A percentile compares a stretch with the other conserved stretches of the same genome.
Evolutionary conservation across 1,140 invertebrate genomes (phyloP).

Genomic region (Caenorhabditis tropicalis): DNA sequence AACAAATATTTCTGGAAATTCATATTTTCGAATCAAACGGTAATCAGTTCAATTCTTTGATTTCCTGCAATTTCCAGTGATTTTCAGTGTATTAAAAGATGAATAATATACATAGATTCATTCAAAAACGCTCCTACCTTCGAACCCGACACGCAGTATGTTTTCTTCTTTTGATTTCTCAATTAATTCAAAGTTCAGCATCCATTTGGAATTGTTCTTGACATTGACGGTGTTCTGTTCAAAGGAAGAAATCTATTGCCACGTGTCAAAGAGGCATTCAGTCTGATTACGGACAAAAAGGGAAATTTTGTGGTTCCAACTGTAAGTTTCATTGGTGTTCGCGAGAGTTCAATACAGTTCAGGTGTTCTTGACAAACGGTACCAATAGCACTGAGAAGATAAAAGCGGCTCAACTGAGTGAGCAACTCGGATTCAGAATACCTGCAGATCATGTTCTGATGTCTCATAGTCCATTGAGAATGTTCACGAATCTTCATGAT

Average conservation of each 20-base stretch:
- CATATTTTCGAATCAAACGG: neutral
- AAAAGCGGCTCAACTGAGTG: conserved; percentile 53
- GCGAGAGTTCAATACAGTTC: neutral
- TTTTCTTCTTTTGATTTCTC: too few species aligned
- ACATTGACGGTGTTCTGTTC: conserved; percentile 81
- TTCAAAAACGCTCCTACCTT: conserved; percentile 13
- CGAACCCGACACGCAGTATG: conserved; percentile 5
- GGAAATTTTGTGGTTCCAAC: conserved; percentile 54
- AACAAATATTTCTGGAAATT: too few species aligned
- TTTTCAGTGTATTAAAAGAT: neutral
- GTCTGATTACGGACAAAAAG: conserved; percentile 74
- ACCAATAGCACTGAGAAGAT: conserved; percentile 54
- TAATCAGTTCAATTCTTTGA: neutral
- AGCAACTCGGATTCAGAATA: conserved; percentile 56
- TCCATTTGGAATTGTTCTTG: conserved; percentile 76
- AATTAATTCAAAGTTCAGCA: conserved; percentile 45
- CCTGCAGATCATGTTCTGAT: conserved; percentile 78
- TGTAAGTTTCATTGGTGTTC: neutral
- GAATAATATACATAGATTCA: conserved; percentile 30
- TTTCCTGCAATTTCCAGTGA: neutral
- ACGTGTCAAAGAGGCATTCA: conserved; percentile 76
- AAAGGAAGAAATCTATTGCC: conserved; percentile 77
- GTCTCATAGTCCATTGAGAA: conserved; percentile 79
- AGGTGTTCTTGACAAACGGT: conserved; percentile 60
- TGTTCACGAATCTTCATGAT: conserved; percentile 78